Conservation (phyloP, 2,888 invertebrate genomes). For the Netelia virgata region DNA sequence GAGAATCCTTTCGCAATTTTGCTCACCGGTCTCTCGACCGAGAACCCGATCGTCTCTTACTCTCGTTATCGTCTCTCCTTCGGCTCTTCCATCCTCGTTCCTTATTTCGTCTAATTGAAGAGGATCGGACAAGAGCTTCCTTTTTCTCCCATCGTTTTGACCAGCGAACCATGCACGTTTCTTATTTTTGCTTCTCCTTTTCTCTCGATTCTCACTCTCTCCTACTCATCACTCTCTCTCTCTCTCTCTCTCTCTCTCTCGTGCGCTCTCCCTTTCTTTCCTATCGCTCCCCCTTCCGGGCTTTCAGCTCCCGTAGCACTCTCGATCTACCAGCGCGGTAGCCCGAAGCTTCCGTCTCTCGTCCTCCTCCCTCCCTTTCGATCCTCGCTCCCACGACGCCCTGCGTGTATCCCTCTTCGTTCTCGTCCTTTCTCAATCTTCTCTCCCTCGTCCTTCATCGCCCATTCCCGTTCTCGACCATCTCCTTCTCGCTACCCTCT, state of each 20-base stretch:
- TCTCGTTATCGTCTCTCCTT: conserved; percentile 32
- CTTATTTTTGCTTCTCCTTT: conserved; percentile 6
- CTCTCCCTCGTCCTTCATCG: conserved; percentile 61
- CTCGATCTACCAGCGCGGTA: conserved; percentile 1
- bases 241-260: neutral
- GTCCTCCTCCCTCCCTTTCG: conserved; percentile 43
- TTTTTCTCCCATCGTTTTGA: conserved; percentile 27
- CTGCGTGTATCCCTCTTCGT: conserved; percentile 62
- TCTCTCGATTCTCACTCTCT: neutral
- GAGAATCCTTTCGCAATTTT: neutral
- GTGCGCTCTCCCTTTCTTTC: conserved; percentile 3
- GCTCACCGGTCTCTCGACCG: neutral
- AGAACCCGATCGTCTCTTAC: conserved; percentile 46
- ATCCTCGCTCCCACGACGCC: conserved; percentile 38
- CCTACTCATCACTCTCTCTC: conserved; percentile 2
- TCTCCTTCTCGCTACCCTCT: conserved; percentile 48
- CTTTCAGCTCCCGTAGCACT: conserved; percentile 44
- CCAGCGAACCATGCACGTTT: conserved; percentile 11
- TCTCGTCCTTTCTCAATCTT: conserved; percentile 23
- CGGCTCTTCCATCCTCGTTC: neutral
- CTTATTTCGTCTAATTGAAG: conserved; percentile 53
- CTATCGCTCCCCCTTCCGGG: conserved; percentile 21
- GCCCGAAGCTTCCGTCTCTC: conserved; percentile 71
- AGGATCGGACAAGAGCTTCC: conserved; percentile 43
- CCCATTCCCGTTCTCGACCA: conserved; percentile 41